Base-by-base conservation (phyloP, 1,140 invertebrate species). In the Brachionus manjavacas region DNA sequence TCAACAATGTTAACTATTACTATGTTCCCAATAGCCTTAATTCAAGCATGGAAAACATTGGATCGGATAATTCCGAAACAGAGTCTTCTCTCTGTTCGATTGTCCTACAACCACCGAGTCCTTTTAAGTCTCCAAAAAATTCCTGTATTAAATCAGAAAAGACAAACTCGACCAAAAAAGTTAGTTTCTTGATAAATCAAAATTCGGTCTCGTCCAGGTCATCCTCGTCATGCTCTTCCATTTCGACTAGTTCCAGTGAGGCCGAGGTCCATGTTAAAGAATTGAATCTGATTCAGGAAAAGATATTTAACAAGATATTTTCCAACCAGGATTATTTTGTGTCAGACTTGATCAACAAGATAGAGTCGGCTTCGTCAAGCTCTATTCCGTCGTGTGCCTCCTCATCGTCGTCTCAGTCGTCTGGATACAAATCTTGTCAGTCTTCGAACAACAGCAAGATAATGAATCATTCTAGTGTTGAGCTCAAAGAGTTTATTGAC, bases 231-330 rank as follows among this genome's bases (percentile, higher is more conserved):
- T 76, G 41, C 49, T 76, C 72, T 4, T 76, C 72, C 9, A 49
- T 49, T 46, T 49, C 72, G 20, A 49, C 72, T 12, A 49, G 72
- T 49, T 76, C 72, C 12, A 49, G 41, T 25, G 72, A 76, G 31
- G 20, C 46, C 4, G 72, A 46, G 25, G 35, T 35, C 16, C 39
- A 46, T 0, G 72, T 76, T 14, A 46, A 76, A 49, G 72, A 76
- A 49, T 14, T 76, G 25, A 46, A 76, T 49, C 25, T 76, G 20
- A 76, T 76, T 4, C 39, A 76, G 49, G 72, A 76, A 35, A 76
- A 76, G 49, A 76, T 76, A 76, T 76, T 76, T 25, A 49, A 25
- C 14, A 76, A 76, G 41, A 76, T 76, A 35, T 76, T 76, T 49
- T 46, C 72, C 14, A 76, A 76, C 28, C 41, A 76, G 23, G 72